Base-by-base conservation (phyloP, 2,113 vertebrate genomes). In the Mionectes macconnelli region DNA sequence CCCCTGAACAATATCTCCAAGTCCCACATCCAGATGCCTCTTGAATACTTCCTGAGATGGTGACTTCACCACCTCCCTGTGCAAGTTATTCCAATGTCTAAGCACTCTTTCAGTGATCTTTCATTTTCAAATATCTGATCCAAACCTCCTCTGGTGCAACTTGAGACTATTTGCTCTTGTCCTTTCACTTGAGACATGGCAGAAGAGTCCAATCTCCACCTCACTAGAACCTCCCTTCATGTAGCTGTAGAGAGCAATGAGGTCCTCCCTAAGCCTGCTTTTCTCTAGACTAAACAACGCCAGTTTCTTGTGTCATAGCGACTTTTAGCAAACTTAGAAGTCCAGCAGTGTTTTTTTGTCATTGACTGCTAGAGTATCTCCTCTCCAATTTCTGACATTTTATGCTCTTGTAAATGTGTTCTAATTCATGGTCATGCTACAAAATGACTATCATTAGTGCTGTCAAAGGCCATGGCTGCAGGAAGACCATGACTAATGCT, bases 391-490 rank as follows among this genome's bases (percentile, higher is more conserved):
- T 97, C 96, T 98, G 98, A 98, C 97, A 98, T 98, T 99, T 98
- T 97, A 98, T 89, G 86, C 94, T 97, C 92, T 96, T 97, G 97
- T 98, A 98, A 99, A 98, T 97, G 97, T 97, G 98, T 98, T 98
- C 98, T 98, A 98, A 96, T 83, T 97, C 97, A 97, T 98, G 97
- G 98, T 99, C 98, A 98, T 87, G 93, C 98, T 98, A 96, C 97
- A 98, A 99, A 99, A 99, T 99, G 98, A 98, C 98, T 98, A 76
- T 98, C 98, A 99, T 99, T 99, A 99, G 98, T 97, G 96, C 98
- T 98, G 98, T 98, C 98, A 98, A 98, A 98, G 98, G 98, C 97
- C 87, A 87, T 87, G 96, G 97, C 97, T 98, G 93, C 95, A 96
- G 97, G 97, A 98, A 96, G 96, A 96, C 98, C 98, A 96, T 99